Base-by-base conservation (phyloP, 2,888 invertebrate genomes). In the Lepidocyrtoides sp. region DNA sequence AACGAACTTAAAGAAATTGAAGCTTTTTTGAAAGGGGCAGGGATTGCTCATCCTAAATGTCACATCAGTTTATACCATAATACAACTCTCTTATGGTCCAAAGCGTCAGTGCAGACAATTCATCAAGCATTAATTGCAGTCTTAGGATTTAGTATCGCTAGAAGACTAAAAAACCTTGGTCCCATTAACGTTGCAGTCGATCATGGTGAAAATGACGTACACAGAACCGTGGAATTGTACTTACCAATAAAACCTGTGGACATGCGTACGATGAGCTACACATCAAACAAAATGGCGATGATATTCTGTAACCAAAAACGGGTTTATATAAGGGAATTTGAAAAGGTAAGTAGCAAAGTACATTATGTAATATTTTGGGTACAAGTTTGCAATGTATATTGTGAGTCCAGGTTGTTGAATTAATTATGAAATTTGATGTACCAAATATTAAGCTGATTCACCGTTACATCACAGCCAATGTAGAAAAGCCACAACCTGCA, bases 261-360 rank as follows among this genome's bases (percentile, higher is more conserved):
- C 75, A 91, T 92, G 90, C 91, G 92, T 85, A 60, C 83, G 20
- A 81, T 94, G 93, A 92, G 92, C 36, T 92, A 63, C 63, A 91
- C 94, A 26, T 85, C 75, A 41, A 93, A 94, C 54, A 95, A 95
- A 85, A 94, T 95, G 91, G 94, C 95, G 29, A 95, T 95, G 94
- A 94, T 96, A 82, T 96, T 96, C 94, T 95, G 96, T 17, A 97
- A 96, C 94, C 95, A 95, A 77, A 95, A 96, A 92, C 96, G 96
- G 20, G 95, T 97, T 3, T 94, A 94, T 87, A 94, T 96, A 77
- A 96, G 96, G 93, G 95, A 96, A 89, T 95, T 96, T 87, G 96
- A 96, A 94, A 96, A 96, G 95, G 96, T 96, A 95, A 84, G 48
- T 87, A n/a, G n/a, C n/a, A n/a, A n/a, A n/a, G n/a, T n/a, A n/a